A percentile compares a stretch with the other conserved stretches of the same genome.
These are phyloP conservation scores for Spheniscus mendiculus DNA, from an alignment of 2,113 vertebrate species.

Conservation along the genomic window DNA sequence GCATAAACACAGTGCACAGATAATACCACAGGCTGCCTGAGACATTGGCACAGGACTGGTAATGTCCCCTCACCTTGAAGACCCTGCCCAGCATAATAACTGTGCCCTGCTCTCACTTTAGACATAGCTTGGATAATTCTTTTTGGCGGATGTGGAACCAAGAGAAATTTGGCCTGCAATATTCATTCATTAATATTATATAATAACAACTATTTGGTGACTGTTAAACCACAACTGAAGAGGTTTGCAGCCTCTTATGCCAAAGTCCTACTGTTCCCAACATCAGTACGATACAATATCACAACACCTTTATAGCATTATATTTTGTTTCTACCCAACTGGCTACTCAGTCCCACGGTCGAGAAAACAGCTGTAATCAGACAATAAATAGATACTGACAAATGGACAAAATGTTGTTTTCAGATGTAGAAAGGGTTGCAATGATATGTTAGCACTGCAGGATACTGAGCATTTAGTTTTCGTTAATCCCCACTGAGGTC, in stretches of 20 bases:
- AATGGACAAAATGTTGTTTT: background rate
- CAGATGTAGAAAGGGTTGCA: background rate
- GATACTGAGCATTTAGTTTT: background rate
- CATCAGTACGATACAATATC: background rate
- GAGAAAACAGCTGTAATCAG: background rate
- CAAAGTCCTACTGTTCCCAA: background rate
- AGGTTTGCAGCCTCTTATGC: background rate
- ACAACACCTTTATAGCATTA: background rate
- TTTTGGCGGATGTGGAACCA: background rate
- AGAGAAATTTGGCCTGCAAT: background rate
- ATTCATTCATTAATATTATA: background rate
- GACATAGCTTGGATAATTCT: background rate
- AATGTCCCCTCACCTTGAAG: background rate
- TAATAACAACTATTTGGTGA: background rate
- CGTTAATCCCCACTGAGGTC: background rate
- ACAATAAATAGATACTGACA: background rate
- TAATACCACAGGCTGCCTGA: background rate
- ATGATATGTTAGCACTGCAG: background rate
- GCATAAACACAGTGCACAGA: rapidly evolving
- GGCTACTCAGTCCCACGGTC: background rate
- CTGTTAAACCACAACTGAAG: background rate
- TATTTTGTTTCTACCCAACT: background rate
- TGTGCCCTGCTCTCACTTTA: background rate
- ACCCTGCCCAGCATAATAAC: background rate
- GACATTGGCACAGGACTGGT: background rate